These are phyloP conservation scores for Nothura maculosa DNA, from an alignment of 2,797 vertebrate species.

Conservation along the genomic window DNA sequence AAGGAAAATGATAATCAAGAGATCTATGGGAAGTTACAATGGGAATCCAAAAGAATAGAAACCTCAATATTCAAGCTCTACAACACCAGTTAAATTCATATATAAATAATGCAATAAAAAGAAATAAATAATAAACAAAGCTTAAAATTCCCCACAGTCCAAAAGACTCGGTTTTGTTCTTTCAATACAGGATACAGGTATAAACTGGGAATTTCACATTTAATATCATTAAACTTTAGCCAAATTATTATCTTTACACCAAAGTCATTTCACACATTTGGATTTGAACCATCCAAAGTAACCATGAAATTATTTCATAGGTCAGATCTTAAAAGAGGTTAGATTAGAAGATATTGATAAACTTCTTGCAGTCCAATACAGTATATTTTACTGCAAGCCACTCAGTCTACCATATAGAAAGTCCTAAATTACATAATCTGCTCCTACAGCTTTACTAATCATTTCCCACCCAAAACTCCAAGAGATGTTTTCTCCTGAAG, in stretches of 20 bases:
- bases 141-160: neutral
- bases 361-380: neutral
- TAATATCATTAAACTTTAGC: neutral
- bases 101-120: neutral
- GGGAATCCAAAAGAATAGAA: neutral
- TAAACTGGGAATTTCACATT: neutral
- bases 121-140: too few species aligned
- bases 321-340: neutral
- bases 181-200: rapidly evolving
- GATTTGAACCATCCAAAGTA: neutral
- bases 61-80: neutral
- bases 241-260: rapidly evolving
- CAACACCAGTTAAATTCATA: neutral
- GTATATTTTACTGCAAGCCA: neutral
- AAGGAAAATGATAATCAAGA: constrained; percentile 22
- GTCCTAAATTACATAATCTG: neutral
- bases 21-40: neutral
- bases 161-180: neutral
- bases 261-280: neutral
- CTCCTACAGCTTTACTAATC: neutral
- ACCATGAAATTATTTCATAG: neutral
- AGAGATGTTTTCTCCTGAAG: neutral
- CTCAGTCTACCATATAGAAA: neutral
- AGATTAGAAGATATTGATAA: neutral
- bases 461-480: rapidly evolving